Conservation (phyloP, 2,888 invertebrate species). For the Galerucella calmariensis region DNA sequence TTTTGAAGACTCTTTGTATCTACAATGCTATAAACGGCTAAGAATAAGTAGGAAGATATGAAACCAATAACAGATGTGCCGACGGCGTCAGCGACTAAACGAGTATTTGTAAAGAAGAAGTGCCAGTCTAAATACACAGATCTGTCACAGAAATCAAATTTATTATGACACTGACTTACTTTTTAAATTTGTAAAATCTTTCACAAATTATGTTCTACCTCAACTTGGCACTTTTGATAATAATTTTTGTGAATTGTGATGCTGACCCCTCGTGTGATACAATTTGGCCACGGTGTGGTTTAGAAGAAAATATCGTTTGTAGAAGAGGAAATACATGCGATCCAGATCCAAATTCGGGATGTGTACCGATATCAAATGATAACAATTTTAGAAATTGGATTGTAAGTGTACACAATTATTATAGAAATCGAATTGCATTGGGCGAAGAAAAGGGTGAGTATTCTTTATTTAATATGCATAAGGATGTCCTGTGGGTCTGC, state of each 20-base stretch:
- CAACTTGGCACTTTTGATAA: neutral
- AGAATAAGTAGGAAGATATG: neutral
- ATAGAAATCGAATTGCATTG: constrained; percentile 4
- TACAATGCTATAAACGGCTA: neutral
- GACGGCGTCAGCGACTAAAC: neutral
- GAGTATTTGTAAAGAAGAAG: neutral
- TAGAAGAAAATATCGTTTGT: constrained; percentile 6
- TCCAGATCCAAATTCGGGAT: neutral
- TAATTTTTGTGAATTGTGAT: neutral
- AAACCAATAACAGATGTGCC: neutral
- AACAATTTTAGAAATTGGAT: constrained; percentile 5
- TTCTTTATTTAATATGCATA: too few species aligned
- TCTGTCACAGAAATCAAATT: neutral
- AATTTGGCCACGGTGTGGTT: neutral
- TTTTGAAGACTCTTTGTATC: neutral
- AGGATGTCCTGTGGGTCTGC: too few species aligned
- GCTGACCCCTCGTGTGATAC: neutral
- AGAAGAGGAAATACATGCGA: neutral
- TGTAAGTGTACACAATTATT: neutral
- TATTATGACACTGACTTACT: neutral
- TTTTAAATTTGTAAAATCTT: neutral
- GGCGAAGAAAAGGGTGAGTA: neutral
- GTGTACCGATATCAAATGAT: neutral
- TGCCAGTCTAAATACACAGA: neutral
- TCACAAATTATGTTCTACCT: neutral